phyloP scores from a whole-genome alignment of 2,888 invertebrate genomes.

The Pecten maximus region DNA sequence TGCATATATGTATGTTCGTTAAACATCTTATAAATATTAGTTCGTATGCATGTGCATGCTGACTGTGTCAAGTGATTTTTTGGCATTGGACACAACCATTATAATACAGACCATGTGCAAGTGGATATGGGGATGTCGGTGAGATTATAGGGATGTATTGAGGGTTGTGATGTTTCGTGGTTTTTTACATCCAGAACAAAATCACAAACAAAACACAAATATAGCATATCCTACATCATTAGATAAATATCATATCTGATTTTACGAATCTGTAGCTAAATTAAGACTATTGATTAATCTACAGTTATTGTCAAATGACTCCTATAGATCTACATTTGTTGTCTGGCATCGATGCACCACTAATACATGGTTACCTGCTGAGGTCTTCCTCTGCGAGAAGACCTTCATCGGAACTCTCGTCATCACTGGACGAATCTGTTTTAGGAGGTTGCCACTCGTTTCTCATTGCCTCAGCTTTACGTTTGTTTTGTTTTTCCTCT shows the following conservation, averaged over 20 bases:
- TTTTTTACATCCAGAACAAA: no score
- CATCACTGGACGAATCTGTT: conserved; percentile 70
- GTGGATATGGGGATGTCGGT: no score
- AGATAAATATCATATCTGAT: neutral
- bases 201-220: neutral
- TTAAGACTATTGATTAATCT: neutral
- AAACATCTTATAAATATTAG: no score
- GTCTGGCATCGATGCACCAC: neutral
- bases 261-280: neutral
- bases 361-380: conserved; percentile 59
- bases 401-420: conserved; percentile 71
- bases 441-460: conserved; percentile 78
- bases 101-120: no score
- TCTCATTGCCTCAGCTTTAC: conserved; percentile 64
- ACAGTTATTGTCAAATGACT: neutral
- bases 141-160: no score
- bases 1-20: no score
- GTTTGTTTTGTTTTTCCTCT: conserved; percentile 61
- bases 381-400: conserved; percentile 71
- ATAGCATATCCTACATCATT: neutral
- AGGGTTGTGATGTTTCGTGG: no score
- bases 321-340: neutral
- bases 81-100: no score
- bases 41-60: no score
- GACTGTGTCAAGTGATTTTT: no score